Percentiles rank a stretch among this genome's conserved stretches.
Conservation (phyloP, 2,797 vertebrate species). For the Limnodromus scolopaceus region DNA sequence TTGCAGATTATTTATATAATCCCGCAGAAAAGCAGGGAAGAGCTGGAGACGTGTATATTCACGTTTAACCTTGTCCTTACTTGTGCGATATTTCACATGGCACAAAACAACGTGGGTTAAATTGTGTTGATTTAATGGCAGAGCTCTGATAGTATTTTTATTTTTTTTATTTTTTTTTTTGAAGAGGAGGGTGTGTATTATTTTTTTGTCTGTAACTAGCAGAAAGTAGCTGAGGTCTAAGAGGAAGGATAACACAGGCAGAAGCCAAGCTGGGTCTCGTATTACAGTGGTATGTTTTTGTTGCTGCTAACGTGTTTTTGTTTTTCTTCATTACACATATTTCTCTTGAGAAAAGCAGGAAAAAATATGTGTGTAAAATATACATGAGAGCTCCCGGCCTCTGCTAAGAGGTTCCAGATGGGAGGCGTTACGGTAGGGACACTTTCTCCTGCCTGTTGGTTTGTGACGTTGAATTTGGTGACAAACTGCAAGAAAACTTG, state of each 20-base stretch:
- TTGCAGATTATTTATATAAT: background rate
- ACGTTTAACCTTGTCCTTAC: background rate
- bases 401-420: conserved; percentile 56
- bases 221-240: conserved; percentile 36
- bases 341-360: conserved; percentile 55
- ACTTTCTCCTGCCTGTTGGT: background rate
- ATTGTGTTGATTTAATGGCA: background rate
- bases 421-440: background rate
- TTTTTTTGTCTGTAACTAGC: background rate
- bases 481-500: background rate
- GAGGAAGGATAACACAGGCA: conserved; percentile 31
- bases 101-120: background rate
- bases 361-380: conserved; percentile 43
- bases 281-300: conserved; percentile 61
- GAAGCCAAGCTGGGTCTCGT: conserved; percentile 18
- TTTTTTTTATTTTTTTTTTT: background rate
- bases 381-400: background rate
- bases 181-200: background rate
- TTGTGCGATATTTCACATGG: background rate
- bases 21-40: background rate
- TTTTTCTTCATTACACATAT: conserved; percentile 54
- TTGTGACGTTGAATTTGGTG: background rate
- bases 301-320: conserved; percentile 65
- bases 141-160: background rate
- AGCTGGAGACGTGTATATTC: background rate